Conservation (phyloP, 2,797 vertebrate species). For the Chaetodon trifasciatus region DNA sequence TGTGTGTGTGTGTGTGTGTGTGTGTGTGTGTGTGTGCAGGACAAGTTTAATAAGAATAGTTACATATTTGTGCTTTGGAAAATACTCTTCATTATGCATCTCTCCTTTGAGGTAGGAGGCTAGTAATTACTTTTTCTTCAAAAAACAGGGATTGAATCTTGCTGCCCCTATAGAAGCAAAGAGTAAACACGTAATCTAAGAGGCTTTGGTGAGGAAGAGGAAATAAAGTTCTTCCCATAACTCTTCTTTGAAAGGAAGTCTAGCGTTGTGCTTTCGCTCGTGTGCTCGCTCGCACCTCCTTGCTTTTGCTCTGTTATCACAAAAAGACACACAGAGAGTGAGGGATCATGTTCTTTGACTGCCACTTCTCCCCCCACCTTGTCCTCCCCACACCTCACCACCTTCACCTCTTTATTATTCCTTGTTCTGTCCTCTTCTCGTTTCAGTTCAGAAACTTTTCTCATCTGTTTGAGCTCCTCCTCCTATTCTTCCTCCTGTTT, state of each 20-base stretch:
- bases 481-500: slow-evolving; percentile 34
- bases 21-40: slow-evolving; percentile 14
- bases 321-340: slow-evolving; percentile 49
- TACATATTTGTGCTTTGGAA: slow-evolving; percentile 51
- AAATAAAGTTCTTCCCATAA: slow-evolving; percentile 42
- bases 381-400: slow-evolving; percentile 20
- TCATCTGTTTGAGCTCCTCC: slow-evolving; percentile 54
- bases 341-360: slow-evolving; percentile 51
- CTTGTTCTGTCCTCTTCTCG: slow-evolving; percentile 41
- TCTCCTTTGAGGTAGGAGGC: slow-evolving; percentile 48
- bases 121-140: slow-evolving; percentile 67
- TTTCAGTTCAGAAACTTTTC: slow-evolving; percentile 58
- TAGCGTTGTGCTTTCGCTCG: slow-evolving; percentile 45
- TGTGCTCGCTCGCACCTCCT: slow-evolving; percentile 9
- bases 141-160: slow-evolving; percentile 55
- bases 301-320: slow-evolving; percentile 58
- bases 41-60: slow-evolving; percentile 41
- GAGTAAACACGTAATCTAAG: slow-evolving; percentile 72
- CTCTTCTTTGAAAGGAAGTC: slow-evolving; percentile 52
- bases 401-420: slow-evolving; percentile 41
- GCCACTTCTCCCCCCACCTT: slow-evolving; percentile 22
- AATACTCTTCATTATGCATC: slow-evolving; percentile 59
- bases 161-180: slow-evolving; percentile 40
- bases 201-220: slow-evolving; percentile 52
- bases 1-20: neutral